Evolutionary conservation across 2,888 invertebrate species (phyloP), one percentile per base, ranked within the genome.

Genomic region (Eremobia ochroleuca): DNA sequence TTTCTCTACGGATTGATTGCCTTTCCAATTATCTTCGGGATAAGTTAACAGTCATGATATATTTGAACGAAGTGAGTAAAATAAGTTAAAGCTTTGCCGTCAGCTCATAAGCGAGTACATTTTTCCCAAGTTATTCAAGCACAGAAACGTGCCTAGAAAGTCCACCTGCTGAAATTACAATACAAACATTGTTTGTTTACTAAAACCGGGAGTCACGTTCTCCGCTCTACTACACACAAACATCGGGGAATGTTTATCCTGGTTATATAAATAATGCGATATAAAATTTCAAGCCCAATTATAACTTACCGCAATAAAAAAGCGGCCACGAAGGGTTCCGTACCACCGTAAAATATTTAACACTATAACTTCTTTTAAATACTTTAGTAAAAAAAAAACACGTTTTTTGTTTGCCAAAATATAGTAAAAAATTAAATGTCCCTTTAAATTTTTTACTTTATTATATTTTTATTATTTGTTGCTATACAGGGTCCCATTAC

Each of bases 101-200:
- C n/a, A 59, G 72, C 46, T 70, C 52, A 76, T 72, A 77, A 61
- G 43, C 52, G 37, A 79, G 71, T 71, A 76, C 68, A 80, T 78
- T 86, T 78, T 85, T 81, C 73, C 71, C 73, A 76, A 82, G 81
- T 85, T 89, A 85, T 88, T 75, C 77, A 78, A 86, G 73, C 82
- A 78, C 79, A 81, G 82, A 83, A 89, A 90, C 91, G 90, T 92
- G 91, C 89, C 82, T 89, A 89, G 88, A 91, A 91, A 90, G 82
- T 89, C 88, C 91, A 92, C 91, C 87, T 90, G 89, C 90, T 92
- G 88, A 90, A 92, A 89, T 91, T 92, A 88, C 89, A 91, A 87
- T 90, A 86, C 90, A 90, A 90, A 91, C 88, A 90, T 82, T 87
- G 85, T 90, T 89, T 91, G 90, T 90, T 89, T 90, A 88, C 90